These are phyloP conservation scores for Gymnobelideus leadbeateri DNA, from an alignment of 2,113 vertebrate genomes.

Conservation along the genomic window DNA sequence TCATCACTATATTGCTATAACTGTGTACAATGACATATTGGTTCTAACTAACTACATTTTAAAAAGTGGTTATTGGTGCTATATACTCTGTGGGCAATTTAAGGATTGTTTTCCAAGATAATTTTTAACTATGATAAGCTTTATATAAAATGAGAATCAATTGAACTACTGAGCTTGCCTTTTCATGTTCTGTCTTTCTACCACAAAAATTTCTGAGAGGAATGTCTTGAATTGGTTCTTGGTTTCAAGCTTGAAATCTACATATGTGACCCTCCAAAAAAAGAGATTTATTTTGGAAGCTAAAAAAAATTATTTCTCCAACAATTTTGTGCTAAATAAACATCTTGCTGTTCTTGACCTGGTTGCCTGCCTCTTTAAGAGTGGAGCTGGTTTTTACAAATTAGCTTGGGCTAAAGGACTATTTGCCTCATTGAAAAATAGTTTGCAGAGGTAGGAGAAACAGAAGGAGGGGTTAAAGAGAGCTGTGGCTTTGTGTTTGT, in stretches of 20 bases:
- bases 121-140: neutral
- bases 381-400: slow-evolving; percentile 43
- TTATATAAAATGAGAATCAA: neutral
- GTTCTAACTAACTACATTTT: neutral
- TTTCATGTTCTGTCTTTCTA: neutral
- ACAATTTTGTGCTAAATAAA: neutral
- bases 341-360: neutral
- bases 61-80: neutral
- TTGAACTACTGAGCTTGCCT: neutral
- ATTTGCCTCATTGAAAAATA: neutral
- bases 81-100: neutral
- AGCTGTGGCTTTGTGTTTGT: slow-evolving; percentile 60
- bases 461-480: slow-evolving; percentile 41
- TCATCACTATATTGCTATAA: neutral
- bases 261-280: neutral
- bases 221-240: slow-evolving; percentile 6
- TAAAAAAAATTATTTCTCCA: slow-evolving; percentile 8
- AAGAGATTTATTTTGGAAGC: slow-evolving; percentile 5
- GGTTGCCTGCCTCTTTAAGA: slow-evolving; percentile 28
- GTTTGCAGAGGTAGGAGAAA: slow-evolving; percentile 29
- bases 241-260: neutral
- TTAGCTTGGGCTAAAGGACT: neutral
- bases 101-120: neutral
- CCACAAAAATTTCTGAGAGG: neutral
- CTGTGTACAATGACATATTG: neutral